These are phyloP conservation scores for Lepilemur ruficaudatus DNA, from an alignment of 2,797 vertebrate genomes.

Conservation along the genomic window DNA sequence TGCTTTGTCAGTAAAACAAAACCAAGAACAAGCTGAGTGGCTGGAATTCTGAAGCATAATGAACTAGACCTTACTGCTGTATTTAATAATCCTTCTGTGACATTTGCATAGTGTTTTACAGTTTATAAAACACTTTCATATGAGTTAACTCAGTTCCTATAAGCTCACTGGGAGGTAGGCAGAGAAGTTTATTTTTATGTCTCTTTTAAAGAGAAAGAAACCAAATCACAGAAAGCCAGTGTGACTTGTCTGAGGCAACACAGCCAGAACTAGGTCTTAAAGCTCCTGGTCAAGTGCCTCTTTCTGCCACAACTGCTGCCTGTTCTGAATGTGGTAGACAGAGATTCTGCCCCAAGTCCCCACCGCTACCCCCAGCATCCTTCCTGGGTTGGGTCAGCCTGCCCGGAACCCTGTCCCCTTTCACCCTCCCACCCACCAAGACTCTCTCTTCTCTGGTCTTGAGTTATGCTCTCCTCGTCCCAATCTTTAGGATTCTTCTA, in stretches of 20 bases:
- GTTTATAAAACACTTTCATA: background rate
- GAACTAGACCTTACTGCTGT: background rate
- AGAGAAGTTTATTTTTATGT: background rate
- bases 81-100: background rate
- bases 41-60: background rate
- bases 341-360: background rate
- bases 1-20: background rate
- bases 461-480: background rate
- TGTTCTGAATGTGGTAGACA: background rate
- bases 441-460: background rate
- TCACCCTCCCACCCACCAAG: background rate
- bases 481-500: background rate
- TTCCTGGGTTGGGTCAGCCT: background rate
- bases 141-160: background rate
- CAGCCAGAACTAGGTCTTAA: background rate
- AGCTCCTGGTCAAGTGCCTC: background rate
- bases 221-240: background rate
- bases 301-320: background rate
- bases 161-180: background rate
- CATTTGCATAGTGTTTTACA: background rate
- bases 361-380: background rate
- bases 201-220: background rate
- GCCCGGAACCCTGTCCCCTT: background rate
- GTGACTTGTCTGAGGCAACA: background rate
- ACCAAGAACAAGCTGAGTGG: background rate